A percentile compares a stretch with the other conserved stretches of the same genome.
Evolutionary conservation across 1,140 invertebrate genomes (phyloP).

Genomic region (Goniozus legneri): DNA sequence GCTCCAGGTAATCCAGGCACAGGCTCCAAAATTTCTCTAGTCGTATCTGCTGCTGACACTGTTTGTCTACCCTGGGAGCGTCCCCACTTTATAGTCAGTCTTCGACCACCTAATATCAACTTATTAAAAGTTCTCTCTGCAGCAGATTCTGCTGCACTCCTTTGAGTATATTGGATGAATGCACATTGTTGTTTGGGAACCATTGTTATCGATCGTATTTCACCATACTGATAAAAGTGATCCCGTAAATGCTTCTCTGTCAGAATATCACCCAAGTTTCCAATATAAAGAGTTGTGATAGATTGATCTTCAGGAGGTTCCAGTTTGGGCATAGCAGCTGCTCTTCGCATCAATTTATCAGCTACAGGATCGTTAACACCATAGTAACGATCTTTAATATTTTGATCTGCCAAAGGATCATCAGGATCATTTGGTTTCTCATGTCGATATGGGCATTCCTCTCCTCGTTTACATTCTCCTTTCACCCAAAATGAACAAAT

Average conservation of each 20-base stretch:
- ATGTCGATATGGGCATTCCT: constrained; percentile 99
- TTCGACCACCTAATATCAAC: constrained; percentile 80
- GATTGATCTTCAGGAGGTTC: constrained; percentile 93
- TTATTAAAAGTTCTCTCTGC: constrained; percentile 97
- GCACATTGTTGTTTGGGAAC: constrained; percentile 94
- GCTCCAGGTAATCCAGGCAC: constrained; percentile 82
- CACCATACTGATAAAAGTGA: constrained; percentile 99
- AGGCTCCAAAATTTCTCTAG: constrained; percentile 65
- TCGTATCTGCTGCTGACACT: constrained; percentile 51
- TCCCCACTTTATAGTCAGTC: constrained; percentile 96
- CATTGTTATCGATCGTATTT: constrained; percentile 90
- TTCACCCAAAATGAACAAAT: constrained; percentile 99
- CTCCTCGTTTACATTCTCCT: constrained; percentile 98
- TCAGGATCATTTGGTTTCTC: constrained; percentile 99
- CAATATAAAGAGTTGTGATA: constrained; percentile 96
- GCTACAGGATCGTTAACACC: constrained; percentile 99
- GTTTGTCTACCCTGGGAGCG: constrained; percentile 74
- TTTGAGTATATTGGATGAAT: constrained; percentile 93
- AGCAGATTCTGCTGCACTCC: constrained; percentile 85
- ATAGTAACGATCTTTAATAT: constrained; percentile 98
- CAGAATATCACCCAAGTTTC: constrained; percentile 85
- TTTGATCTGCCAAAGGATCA: constrained; percentile 98
- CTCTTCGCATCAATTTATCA: constrained; percentile 92
- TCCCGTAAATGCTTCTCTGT: constrained; percentile 88
- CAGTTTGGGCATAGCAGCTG: constrained; percentile 90